Base-by-base conservation (phyloP, 2,113 vertebrate species). In the Danionella cerebrum region DNA sequence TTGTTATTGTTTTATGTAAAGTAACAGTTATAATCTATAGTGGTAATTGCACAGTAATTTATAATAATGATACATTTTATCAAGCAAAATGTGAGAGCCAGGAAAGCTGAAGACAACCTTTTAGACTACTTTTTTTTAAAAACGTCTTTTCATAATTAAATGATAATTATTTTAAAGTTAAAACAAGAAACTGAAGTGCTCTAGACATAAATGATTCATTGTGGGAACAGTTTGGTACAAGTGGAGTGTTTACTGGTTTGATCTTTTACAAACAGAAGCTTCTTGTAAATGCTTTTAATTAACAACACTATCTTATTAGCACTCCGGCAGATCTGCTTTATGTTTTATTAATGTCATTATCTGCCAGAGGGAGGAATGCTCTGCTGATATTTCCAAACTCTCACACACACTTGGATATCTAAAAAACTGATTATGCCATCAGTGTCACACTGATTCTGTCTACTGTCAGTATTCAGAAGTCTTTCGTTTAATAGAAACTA, bases 281-380 rank as follows among this genome's bases (percentile, higher is more conserved):
- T 19, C 44, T 53, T 51, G 60, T n/a, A 62, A 62, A 70, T 73
- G 31, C 66, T 24, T 36, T 33, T 67, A 71, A 80, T 79, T 79
- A 79, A 77, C 76, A 55, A 64, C 22, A 64, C 52, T 21, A 69
- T 24, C 36, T 76, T 71, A 59, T 62, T 72, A 76, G 69, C 66
- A 29, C 65, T 66, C 51, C 53, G 79, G 72, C 73, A 75, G 78
- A 79, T 81, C 80, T 25, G 29, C 73, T 57, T 85, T 85, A 87
- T 86, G 82, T 82, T 85, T 85, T 84, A 86, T 85, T 85, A 86
- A 87, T 85, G 75, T 33, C 12, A 73, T 67, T 39, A 71, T 74
- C 66, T 77, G 78, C 79, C 82, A 73, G 48, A 72, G 73, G 81
- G 78, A 66, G 71, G 79, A 82, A 77, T 82, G 75, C 75, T 79